Base-by-base conservation (phyloP, 1,140 invertebrate genomes). In the Nymphalis io region DNA sequence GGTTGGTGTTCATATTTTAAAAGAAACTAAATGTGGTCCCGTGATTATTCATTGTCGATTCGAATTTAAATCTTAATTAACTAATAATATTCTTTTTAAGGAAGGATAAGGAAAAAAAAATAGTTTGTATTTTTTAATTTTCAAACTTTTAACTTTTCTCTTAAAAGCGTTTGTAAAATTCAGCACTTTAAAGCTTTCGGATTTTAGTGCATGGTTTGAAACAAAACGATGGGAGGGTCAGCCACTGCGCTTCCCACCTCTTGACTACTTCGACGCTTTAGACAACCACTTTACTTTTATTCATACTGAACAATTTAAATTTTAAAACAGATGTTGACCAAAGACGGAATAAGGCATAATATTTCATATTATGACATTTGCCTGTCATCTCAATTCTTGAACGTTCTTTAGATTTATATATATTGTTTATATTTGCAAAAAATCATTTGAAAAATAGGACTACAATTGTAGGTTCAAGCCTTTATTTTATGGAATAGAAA, bases 191-290 rank as follows among this genome's bases (percentile, higher is more conserved):
- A 23, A 55, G 51, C 51, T 55, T 55, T 55, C 16, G 51, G 51
- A 55, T 55, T 55, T 55, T 55, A 55, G 51, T 55, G 51, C 51
- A 55, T 23, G 51, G 51, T 55, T 55, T 55, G 51, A 55, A 55
- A 55, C 21, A 55, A 55, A 55, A 55, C 51, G 51, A 55, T 55
- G 51, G 51, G 51, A 55, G 51, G 51, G 46, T 42, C 44, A n/a
- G 48, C 51, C 51, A 55, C 51, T 55, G 51, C 51, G 51, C 51
- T 55, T 55, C 51, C 51, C 51, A 55, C 51, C 51, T 55, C 51
- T 55, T 13, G 21, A 55, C 51, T 55, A 23, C 51, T 55, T 55
- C 51, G 51, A 55, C 51, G 51, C 51, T 55, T 55, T 55, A 55
- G 51, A 55, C 51, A 55, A 55, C 51, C 51, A 55, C 51, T 55